Conservation (phyloP, 2,797 vertebrate genomes). For the Pitangus sulphuratus region DNA sequence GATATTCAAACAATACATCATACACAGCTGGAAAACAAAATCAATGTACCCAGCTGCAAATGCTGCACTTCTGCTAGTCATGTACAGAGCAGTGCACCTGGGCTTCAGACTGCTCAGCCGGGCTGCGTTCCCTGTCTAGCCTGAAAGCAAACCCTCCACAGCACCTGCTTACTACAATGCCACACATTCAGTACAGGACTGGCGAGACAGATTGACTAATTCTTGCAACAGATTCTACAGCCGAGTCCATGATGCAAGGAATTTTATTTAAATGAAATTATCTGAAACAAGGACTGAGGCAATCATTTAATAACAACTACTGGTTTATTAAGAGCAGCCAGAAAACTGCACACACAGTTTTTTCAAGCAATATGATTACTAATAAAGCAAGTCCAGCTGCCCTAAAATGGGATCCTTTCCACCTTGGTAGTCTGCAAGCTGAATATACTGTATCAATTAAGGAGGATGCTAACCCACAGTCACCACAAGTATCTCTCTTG, state of each 20-base stretch:
- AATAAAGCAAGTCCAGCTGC: not conserved
- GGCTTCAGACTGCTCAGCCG: not conserved
- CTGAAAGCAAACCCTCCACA: accelerated
- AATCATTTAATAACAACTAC: not conserved
- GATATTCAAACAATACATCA: not conserved
- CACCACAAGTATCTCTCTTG: not conserved
- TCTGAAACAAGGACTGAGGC: not conserved
- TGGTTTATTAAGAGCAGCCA: not conserved
- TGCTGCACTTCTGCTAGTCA: not conserved
- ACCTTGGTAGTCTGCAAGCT: not conserved
- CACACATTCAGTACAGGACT: not conserved
- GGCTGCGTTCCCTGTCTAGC: not conserved
- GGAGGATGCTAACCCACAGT: not conserved
- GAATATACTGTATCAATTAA: not conserved
- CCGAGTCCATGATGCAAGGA: accelerated
- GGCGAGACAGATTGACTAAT: not conserved
- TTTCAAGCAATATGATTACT: not conserved
- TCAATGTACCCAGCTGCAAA: not conserved
- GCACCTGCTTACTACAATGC: accelerated
- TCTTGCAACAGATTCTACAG: not conserved
- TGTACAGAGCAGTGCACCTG: not conserved
- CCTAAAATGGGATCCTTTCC: not conserved
- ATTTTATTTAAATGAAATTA: not conserved
- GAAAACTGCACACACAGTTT: not conserved
- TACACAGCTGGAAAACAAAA: not conserved